phyloP scores from a whole-genome alignment of 2,113 vertebrate species.

The Gallinago undulata region DNA sequence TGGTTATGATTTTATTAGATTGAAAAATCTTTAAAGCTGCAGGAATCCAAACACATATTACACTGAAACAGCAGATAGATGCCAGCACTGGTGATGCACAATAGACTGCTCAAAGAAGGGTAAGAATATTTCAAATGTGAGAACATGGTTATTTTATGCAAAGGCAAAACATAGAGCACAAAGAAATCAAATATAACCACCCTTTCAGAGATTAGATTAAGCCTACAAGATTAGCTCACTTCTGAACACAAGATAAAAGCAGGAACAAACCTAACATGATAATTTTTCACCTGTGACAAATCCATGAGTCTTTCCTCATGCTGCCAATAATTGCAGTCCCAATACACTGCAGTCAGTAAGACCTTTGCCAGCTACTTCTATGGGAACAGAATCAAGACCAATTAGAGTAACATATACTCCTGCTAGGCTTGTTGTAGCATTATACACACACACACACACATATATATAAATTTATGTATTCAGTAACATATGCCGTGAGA shows the following conservation, averaged over 20 bases:
- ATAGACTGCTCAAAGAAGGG: background rate
- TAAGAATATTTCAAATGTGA: background rate
- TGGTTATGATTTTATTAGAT: background rate
- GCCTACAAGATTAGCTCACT: background rate
- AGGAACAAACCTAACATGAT: background rate
- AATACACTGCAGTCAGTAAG: background rate
- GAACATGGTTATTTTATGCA: background rate
- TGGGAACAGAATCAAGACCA: background rate
- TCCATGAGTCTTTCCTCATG: background rate
- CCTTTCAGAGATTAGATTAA: background rate
- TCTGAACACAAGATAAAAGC: background rate
- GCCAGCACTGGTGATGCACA: background rate
- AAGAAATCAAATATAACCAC: background rate
- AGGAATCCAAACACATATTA: background rate
- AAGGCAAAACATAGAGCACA: background rate
- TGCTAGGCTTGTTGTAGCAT: background rate
- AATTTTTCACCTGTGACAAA: background rate
- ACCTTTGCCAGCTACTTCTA: background rate
- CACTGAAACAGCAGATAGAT: background rate
- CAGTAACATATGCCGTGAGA: background rate
- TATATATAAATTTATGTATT: background rate
- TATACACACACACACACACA: background rate
- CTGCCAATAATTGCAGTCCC: background rate
- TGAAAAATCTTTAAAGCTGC: constrained; percentile 36
- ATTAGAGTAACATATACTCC: background rate